These are phyloP conservation scores for Aradophagus sp. DNA, from an alignment of 1,140 invertebrate genomes.

Conservation along the genomic window DNA sequence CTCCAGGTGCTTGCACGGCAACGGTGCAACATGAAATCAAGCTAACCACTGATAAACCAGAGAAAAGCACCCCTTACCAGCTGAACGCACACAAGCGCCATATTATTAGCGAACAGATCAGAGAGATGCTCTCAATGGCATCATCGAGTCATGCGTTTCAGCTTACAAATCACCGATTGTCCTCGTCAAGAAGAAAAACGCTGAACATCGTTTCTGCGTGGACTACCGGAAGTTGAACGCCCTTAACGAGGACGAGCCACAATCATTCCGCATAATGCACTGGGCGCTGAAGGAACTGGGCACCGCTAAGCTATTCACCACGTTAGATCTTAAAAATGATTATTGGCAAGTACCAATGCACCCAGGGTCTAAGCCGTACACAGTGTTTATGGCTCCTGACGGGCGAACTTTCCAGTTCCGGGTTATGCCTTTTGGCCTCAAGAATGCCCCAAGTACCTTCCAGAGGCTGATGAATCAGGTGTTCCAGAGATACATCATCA, in stretches of 20 bases:
- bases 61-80: too few species aligned
- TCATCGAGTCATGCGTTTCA: background rate
- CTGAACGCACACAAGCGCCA: background rate
- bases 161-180: background rate
- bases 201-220: background rate
- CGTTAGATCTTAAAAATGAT: background rate
- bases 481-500: too few species aligned
- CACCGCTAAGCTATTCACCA: background rate
- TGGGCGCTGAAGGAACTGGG: background rate
- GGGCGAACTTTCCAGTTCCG: background rate
- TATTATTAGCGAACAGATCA: background rate
- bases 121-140: background rate
- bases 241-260: background rate
- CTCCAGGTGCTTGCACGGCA: too few species aligned
- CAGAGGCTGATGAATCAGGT: background rate
- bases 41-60: too few species aligned
- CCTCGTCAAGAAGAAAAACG: background rate
- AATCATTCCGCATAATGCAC: background rate
- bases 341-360: conserved; percentile 7
- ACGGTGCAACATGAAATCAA: too few species aligned
- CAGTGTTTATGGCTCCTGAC: background rate
- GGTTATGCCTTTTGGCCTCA: background rate
- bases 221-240: background rate
- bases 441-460: too few species aligned
- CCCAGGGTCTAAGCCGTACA: background rate